Evolutionary conservation across 1,140 invertebrate species (phyloP).

Genomic region (Nymphalis io): DNA sequence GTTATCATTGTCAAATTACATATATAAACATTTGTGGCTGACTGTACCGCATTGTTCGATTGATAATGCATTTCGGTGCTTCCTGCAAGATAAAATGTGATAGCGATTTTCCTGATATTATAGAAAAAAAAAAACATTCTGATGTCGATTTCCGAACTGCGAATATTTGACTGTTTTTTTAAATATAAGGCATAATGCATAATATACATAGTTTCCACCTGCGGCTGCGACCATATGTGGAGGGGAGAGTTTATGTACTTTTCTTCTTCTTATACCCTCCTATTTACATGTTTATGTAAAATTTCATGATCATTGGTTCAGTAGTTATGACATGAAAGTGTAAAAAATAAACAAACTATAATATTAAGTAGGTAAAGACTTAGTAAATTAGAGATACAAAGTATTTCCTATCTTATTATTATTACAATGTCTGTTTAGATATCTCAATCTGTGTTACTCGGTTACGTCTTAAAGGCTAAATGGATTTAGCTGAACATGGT

Average conservation of each 20-base stretch:
- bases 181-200: not conserved
- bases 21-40: not conserved
- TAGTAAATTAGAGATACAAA: too few species aligned
- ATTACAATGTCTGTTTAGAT: too few species aligned
- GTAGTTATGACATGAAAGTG: too few species aligned
- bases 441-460: not conserved
- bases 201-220: too few species aligned
- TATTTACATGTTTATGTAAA: too few species aligned
- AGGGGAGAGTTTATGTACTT: too few species aligned
- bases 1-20: not conserved
- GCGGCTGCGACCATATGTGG: too few species aligned
- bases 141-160: constrained; percentile 1
- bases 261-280: too few species aligned
- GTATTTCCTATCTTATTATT: too few species aligned
- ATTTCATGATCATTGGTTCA: too few species aligned
- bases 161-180: not conserved
- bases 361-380: too few species aligned
- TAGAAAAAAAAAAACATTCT: constrained; percentile 1
- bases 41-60: constrained; percentile 26
- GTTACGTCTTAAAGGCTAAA: constrained; percentile 1
- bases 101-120: not conserved
- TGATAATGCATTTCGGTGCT: constrained; percentile 28
- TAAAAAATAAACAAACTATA: too few species aligned
- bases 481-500: constrained; percentile 8
- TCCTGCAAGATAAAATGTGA: constrained; percentile 22